Evolutionary conservation across 2,888 invertebrate genomes (phyloP), one percentile per base, ranked within the genome.

Genomic region (Pristionchus mayeri): DNA sequence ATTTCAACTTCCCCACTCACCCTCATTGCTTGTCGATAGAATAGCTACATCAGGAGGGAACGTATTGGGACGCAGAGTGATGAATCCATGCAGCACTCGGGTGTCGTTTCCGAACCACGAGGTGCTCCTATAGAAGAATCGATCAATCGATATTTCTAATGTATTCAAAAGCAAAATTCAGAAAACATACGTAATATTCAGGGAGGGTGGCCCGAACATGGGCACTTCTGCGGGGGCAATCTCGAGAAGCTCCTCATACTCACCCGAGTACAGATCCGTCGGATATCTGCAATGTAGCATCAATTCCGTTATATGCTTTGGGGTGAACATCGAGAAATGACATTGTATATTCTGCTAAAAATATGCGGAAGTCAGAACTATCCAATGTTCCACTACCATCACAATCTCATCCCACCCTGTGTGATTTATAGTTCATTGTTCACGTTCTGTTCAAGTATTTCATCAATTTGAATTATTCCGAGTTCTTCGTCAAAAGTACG

Each of bases 121-220:
- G 13, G 86, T 88, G 84, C 90, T 90, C 50, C 91, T 91, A 85
- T 84, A 89, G 84, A 6, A 21, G 24, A 82, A 21, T 37, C 18
- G 44, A 34, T 34, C 34, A 79, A 13, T 13, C 9, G 3, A 24
- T 21, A 52, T 2, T 54, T 54, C n/a, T 3, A 18, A 18, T 13
- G 3, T 1, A 60, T 27, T 24, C n/a, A 57, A 6, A 57, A 24
- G 11, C 6, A 16, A 18, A 21, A 54, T 13, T 34, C 0, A 27
- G 30, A n/a, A 18, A 4, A 85, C 87, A 85, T 50, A 93, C 92
- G 92, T 93, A 54, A 91, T 88, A 84, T 93, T 93, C 21, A 93
- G 84, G 0, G 92, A 92, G 9, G 93, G 93, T 16, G 93, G 90
- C 3, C 93, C 93, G 85, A 93, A 93, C 93, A 93, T 93, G 40